These are phyloP conservation scores for Macrosiphum euphorbiae DNA, from an alignment of 2,888 invertebrate species.

Conservation along the genomic window DNA sequence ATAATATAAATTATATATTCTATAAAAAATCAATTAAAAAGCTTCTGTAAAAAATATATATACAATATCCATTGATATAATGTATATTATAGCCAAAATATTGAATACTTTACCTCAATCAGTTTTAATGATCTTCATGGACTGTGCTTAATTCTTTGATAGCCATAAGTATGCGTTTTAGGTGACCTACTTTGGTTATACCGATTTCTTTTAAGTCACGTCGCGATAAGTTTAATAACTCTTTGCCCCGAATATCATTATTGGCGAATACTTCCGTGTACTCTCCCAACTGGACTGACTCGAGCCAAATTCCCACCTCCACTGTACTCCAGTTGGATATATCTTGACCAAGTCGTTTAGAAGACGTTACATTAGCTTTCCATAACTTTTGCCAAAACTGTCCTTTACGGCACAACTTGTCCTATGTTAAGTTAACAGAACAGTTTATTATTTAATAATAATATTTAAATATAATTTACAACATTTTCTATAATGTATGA, in stretches of 20 bases:
- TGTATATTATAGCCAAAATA: background rate
- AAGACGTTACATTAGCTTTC: conserved; percentile 69
- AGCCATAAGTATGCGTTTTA: conserved; percentile 93
- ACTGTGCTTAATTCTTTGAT: conserved; percentile 78
- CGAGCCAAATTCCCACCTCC: conserved; percentile 93
- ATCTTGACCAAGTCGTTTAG: conserved; percentile 70
- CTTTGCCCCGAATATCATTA: conserved; percentile 93
- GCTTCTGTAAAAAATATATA: background rate
- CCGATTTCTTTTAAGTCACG: conserved; percentile 92
- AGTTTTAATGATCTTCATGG: conserved; percentile 38
- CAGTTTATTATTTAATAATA: background rate
- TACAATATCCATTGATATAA: background rate
- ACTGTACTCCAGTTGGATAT: conserved; percentile 85
- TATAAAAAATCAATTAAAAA: background rate
- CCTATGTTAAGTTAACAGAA: conserved; percentile 18
- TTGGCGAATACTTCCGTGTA: conserved; percentile 91
- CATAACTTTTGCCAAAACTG: conserved; percentile 80
- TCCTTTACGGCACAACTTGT: conserved; percentile 73
- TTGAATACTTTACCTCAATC: background rate
- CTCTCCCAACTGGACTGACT: conserved; percentile 87
- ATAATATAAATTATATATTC: background rate
- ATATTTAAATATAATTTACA: background rate
- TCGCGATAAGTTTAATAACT: conserved; percentile 87
- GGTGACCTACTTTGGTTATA: conserved; percentile 94
- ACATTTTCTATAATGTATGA: background rate